Evolutionary conservation across 1,140 invertebrate genomes (phyloP).

Genomic region (Diabrotica undecimpunctata): DNA sequence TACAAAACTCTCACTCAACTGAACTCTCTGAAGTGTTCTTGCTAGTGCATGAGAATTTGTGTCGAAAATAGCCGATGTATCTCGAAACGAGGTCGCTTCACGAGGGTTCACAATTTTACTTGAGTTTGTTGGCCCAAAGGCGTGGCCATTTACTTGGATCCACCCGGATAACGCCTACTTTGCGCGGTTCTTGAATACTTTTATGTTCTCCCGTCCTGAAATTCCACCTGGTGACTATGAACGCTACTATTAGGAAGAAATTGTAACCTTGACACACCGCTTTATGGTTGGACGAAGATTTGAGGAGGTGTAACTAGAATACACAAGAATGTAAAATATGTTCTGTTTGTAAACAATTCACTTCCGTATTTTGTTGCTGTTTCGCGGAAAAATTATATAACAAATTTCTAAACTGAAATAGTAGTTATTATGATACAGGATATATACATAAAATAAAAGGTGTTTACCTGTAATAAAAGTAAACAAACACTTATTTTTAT

Average conservation of each 20-base stretch:
- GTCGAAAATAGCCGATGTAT: slow-evolving; percentile 30
- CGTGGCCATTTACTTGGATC: slow-evolving; percentile 8
- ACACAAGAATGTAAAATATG: neutral
- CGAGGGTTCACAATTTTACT: slow-evolving; percentile 30
- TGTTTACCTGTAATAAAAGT: too few species aligned
- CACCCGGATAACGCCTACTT: slow-evolving; percentile 24
- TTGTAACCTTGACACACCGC: slow-evolving; percentile 38
- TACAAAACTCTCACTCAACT: slow-evolving; percentile 26
- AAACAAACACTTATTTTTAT: too few species aligned
- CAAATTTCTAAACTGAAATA: too few species aligned
- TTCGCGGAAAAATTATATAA: too few species aligned
- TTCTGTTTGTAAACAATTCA: neutral
- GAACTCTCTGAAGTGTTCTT: slow-evolving; percentile 32
- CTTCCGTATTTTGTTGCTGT: neutral
- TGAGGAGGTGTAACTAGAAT: slow-evolving; percentile 37
- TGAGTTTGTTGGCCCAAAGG: slow-evolving; percentile 38
- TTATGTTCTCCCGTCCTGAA: slow-evolving; percentile 26
- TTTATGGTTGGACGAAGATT: slow-evolving; percentile 35
- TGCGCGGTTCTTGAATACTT: slow-evolving; percentile 23
- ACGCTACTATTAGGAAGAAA: slow-evolving; percentile 37
- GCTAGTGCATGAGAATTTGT: slow-evolving; percentile 38
- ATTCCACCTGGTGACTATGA: slow-evolving; percentile 39
- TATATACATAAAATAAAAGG: too few species aligned
- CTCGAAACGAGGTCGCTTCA: slow-evolving; percentile 25
- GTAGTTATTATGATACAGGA: too few species aligned